phyloP scores from a whole-genome alignment of 2,888 invertebrate genomes.

The Aphodius granarius region DNA sequence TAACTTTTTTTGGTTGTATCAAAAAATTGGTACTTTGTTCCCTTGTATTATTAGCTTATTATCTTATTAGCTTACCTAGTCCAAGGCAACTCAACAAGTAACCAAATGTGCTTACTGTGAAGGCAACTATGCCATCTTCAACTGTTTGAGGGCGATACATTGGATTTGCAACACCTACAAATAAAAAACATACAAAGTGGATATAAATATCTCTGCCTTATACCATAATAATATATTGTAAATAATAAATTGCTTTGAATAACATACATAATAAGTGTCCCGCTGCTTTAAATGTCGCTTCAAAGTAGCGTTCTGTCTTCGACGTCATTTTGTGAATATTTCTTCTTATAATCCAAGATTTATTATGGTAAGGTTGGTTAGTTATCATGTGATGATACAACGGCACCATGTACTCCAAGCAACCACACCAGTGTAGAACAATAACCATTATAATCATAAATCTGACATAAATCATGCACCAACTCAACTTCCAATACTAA shows the following conservation, averaged over 20 bases:
- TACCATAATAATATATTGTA: too few relatives aligned
- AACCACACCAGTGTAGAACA: slow-evolving; percentile 3
- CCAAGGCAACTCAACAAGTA: slow-evolving; percentile 15
- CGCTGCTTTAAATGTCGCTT: background rate
- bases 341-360: slow-evolving; percentile 5
- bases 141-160: background rate
- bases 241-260: background rate
- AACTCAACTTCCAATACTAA: background rate
- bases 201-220: too few relatives aligned
- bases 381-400: background rate
- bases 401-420: background rate
- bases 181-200: too few relatives aligned
- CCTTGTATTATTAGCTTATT: too few relatives aligned
- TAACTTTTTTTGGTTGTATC: too few relatives aligned
- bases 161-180: slow-evolving; percentile 19
- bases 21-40: too few relatives aligned
- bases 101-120: slow-evolving; percentile 13
- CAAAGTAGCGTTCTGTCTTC: background rate
- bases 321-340: background rate
- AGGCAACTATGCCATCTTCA: slow-evolving; percentile 14
- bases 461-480: background rate
- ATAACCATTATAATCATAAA: slow-evolving; percentile 1
- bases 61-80: slow-evolving; percentile 12
- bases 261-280: background rate
- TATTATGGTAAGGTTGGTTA: background rate